Base-by-base conservation (phyloP, 2,113 vertebrate genomes). In the Apodemus speciosus region DNA sequence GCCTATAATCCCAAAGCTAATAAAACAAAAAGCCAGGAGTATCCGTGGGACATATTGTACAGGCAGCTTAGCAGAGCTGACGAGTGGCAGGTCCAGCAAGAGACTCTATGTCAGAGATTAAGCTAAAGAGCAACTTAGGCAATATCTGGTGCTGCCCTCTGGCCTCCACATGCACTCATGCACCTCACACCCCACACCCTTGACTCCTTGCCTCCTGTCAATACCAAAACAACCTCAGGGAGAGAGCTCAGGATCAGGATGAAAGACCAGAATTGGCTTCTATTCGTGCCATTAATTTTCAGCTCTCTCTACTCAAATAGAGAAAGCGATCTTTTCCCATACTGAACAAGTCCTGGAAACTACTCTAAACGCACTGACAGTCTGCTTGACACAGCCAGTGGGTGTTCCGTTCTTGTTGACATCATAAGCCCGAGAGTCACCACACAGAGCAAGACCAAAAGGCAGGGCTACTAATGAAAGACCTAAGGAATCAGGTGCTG, bases 241-340 rank as follows among this genome's bases (percentile, higher is more conserved):
- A 68, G 0, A 25, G 11, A 40, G n/a, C 23, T 66, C 23, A 40
- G 76, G 60, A 40, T 62, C 25, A 32, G 53, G 92, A 92, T n/a
- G 51, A 72, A 93, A 93, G 21, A 83, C 30, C 25, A 64, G 56
- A 73, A 85, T 53, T 69, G 79, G 23, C 79, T 90, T 93, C 81
- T 53, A 10, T 43, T 68, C 58, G 30, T 38, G 62, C 62, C 49
- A 38, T 56, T 83, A 32, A 60, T 14, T 62, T 73, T 73, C 38
- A 84, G 46, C 58, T 85, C 56, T 89, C 79, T n/a, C 21, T 66
- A 85, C 89, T 91, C 86, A 92, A 64, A 93, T 10, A 81, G 53
- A 80, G 69, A 86, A 95, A 51, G 49, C 25, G 69, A 60, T 80
- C 85, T 64, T 85, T 90, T 66, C 69, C 64, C 21, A 66, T 66